Evolutionary conservation across 2,888 invertebrate genomes (phyloP).

Genomic region (Allophyes oxyacanthae): DNA sequence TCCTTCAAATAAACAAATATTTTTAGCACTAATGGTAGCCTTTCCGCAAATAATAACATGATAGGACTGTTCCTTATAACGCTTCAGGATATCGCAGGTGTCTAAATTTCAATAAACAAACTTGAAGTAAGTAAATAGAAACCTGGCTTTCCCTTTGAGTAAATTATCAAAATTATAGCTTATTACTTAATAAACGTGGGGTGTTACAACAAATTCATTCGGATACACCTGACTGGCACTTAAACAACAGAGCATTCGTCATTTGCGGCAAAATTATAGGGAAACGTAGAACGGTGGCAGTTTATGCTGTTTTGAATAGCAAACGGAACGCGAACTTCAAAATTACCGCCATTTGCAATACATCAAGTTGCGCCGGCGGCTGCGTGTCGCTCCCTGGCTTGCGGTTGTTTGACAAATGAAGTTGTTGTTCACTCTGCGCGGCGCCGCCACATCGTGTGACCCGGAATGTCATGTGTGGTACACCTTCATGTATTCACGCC

Average conservation of each 20-base stretch:
- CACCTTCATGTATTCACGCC: conserved; percentile 31
- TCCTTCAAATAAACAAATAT: conserved; percentile 37
- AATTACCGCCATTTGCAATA: conserved; percentile 79
- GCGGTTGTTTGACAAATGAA: conserved; percentile 86
- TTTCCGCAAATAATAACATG: conserved; percentile 32
- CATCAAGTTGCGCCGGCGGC: conserved; percentile 70
- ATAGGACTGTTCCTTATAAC: conserved; percentile 34
- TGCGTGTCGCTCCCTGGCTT: conserved; percentile 56
- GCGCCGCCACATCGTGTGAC: conserved; percentile 64
- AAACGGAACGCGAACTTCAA: conserved; percentile 77
- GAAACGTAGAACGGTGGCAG: conserved; percentile 73
- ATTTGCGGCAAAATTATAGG: conserved; percentile 70
- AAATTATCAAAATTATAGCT: conserved; percentile 61
- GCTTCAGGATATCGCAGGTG: conserved; percentile 38
- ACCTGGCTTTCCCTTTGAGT: conserved; percentile 54
- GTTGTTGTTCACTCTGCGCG: conserved; percentile 69
- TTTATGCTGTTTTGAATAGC: conserved; percentile 64
- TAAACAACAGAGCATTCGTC: conserved; percentile 71
- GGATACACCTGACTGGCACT: conserved; percentile 52
- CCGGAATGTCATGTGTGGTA: conserved; percentile 59
- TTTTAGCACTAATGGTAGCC: conserved; percentile 33
- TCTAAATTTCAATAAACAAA: conserved; percentile 47
- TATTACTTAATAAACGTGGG: conserved; percentile 57
- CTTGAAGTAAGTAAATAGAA: conserved; percentile 12
- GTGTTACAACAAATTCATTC: conserved; percentile 58